Evolutionary conservation across 2,888 invertebrate genomes (phyloP).

Genomic region (Rapana venosa): DNA sequence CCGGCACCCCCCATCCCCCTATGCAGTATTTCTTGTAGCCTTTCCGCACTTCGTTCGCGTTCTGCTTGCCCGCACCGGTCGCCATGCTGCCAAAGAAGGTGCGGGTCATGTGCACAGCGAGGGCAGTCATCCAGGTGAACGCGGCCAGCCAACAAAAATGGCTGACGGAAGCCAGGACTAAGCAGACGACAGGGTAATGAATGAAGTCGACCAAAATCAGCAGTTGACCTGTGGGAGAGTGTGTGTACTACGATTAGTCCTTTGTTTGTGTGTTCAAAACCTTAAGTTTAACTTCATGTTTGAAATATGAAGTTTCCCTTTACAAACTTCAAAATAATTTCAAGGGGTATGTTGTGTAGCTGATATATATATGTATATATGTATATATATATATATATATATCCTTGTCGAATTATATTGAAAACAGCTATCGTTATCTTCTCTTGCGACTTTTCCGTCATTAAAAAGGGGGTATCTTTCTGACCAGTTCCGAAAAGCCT

Average conservation of each 20-base stretch:
- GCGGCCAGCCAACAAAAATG: conserved; percentile 46
- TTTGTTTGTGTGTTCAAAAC: background rate
- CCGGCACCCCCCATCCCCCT: conserved; percentile 37
- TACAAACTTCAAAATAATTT: too few species aligned
- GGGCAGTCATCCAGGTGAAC: conserved; percentile 45
- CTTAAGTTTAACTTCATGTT: too few species aligned
- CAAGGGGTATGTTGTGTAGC: too few species aligned
- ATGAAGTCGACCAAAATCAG: conserved; percentile 37
- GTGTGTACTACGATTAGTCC: background rate
- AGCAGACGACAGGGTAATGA: conserved; percentile 23
- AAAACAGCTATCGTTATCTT: too few species aligned
- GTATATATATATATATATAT: too few species aligned
- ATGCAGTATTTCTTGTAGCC: conserved; percentile 26
- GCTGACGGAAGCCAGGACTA: conserved; percentile 32
- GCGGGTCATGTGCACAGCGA: conserved; percentile 43
- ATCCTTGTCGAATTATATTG: too few species aligned
- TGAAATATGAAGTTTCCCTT: too few species aligned
- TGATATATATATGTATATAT: too few species aligned
- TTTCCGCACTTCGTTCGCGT: conserved; percentile 6
- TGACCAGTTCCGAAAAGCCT: too few species aligned
- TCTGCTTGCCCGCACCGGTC: background rate
- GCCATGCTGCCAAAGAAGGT: conserved; percentile 34
- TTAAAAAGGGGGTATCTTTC: too few species aligned
- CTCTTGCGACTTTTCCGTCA: too few species aligned
- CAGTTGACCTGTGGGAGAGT: conserved; percentile 24